Base-by-base conservation (phyloP, 2,888 invertebrate species). In the Pardosa pseudoannulata region DNA sequence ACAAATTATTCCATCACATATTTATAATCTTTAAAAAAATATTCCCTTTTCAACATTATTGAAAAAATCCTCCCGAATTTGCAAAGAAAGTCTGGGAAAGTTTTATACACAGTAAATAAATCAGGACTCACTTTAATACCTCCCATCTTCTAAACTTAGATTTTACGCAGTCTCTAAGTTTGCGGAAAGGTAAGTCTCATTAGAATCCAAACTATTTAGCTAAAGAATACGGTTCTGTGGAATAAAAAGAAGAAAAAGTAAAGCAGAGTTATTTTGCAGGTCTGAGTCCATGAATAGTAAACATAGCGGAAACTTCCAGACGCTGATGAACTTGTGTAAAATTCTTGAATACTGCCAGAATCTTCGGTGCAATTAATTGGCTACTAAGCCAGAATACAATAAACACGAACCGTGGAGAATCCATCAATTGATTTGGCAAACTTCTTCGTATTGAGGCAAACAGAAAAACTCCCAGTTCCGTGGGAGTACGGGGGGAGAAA, bases 361-460 rank as follows among this genome's bases (percentile, higher is more conserved):
- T 29, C 64, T 64, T 28, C 64, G 71, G 71, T 41, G 75, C 82
- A 76, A 82, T 76, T 82, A 82, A 76, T 82, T 76, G 82, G 64
- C 82, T 75, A 82, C 70, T 76, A 74, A 75, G 62, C 68, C 62
- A 41, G 74, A 81, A 82, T 70, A 76, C 76, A 71, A 82, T 76
- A 82, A 82, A 82, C 64, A 76, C 46, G 32, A 76, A 1, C 71
- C 39, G 70, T 64, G 41, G 64, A 82, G 64, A 28, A 41, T 62
- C 82, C 70, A 39, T 76, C 75, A 82, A 62, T 71, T 75, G 82
- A 70, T 82, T 82, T 50, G 29, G 82, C 75, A 75, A 76, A 82
- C 82, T 82, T 75, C 70, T 75, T 46, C 70, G 71, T 46, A 75
- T 62, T 62, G 56, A 56, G 70, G 64, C 39, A 75, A 67, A 82